Base-by-base conservation (phyloP, 2,113 vertebrate genomes). In the Zootoca vivipara region DNA sequence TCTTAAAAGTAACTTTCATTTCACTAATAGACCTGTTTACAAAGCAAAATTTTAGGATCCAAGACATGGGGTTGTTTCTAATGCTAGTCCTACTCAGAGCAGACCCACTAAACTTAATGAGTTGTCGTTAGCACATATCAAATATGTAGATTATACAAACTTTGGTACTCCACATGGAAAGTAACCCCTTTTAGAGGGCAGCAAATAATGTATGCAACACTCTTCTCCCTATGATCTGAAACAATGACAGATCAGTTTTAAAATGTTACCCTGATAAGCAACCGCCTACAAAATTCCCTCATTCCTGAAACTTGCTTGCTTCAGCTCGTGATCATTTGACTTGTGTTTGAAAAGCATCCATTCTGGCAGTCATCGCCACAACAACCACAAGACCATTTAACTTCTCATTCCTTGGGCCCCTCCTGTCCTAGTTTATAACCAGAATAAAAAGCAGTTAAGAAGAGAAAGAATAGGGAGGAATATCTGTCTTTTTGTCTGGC, bases 391-490 rank as follows among this genome's bases (percentile, higher is more conserved):
- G 8, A 4, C n/a, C 82, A 10, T 81, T 88, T n/a, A 81, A 74
- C 83, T 94, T 88, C 85, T 26, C 72, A 38, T 83, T 92, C 38
- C 81, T 78, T 81, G 70, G 94, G 42, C 33, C 64, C 85, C 38
- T 72, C 58, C 88, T 30, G 85, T 87, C 91, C 62, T 78, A 33
- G 26, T 82, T 86, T 93, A 40, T 70, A 87, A 78, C 38, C 92
- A 91, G 87, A 33, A 58, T 94, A 94, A 90, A 95, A 94, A 93
- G 40, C 72, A 70, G 6, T 35, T 69, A 89, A 85, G 28, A 52
- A n/a, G 46, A 7, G 9, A 24, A 91, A 12, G 26, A 3, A 2
- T 52, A 52, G 46, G 46, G 18, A 16, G 88, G 9, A 72, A 13
- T 16, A 15, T 92, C 30, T 89, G 84, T 46, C 40, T 87, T 91